Evolutionary conservation across 2,797 vertebrate genomes (phyloP), one percentile per base, ranked within the genome.

Genomic region (Schizothorax lantsangensis): DNA sequence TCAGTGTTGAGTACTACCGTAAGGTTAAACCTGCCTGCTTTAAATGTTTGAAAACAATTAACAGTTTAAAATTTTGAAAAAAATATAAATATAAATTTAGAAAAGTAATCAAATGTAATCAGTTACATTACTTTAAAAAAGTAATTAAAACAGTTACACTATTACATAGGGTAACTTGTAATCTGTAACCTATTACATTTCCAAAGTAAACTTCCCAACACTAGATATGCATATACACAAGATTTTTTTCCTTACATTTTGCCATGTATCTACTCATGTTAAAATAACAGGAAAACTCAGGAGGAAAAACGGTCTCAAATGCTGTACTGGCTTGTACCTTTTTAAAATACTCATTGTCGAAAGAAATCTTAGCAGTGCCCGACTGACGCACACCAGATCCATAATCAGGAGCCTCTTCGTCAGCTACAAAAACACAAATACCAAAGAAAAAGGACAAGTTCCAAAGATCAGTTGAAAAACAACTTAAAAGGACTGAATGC

Each of bases 331-430:
- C 3, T 84, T 91, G 93, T 94, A 99, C 98, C 97, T 98, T 97
- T 93, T 95, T 97, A 93, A 99, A 99, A 93, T 97, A 98, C 52
- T 99, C 98, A 4, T 99, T 97, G 93, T 99, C 97, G 86, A 99
- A 99, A 40, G 98, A 99, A 92, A 99, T 99, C 93, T 99, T 99
- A 88, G 98, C 98, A 0, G 97, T 99, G 91, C 98, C 98, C 3
- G 98, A 99, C 94, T 99, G 98, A 86, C 98, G 95, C 81, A 99
- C 96, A 84, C 98, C 98, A 81, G 98, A 99, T 38, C 98, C 98
- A 80, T 99, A 99, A 95, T 99, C 98, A 80, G 98, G 98, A 77
- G 98, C 98, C 92, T 99, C 98, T 91, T 99, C 98, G 43, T 99
- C 98, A 90, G 96, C 98, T 99, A 89, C 86, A 93, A 91, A 91